These are phyloP conservation scores for Pseudeuparius sepicola DNA, from an alignment of 2,888 invertebrate species.

Conservation along the genomic window DNA sequence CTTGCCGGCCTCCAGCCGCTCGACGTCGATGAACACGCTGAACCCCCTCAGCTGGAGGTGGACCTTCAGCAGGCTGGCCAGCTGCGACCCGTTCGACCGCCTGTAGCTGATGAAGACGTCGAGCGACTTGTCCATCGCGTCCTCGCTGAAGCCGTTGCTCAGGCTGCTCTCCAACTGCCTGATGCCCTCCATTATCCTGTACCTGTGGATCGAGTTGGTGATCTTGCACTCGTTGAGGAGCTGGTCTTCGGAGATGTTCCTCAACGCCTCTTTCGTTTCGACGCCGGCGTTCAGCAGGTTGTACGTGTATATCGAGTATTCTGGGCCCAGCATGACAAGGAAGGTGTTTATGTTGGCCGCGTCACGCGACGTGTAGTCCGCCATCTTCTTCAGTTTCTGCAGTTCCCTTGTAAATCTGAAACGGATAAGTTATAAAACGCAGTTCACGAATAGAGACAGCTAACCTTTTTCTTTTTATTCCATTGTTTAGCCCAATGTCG, in stretches of 20 bases:
- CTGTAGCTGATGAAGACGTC: slow-evolving; percentile 98
- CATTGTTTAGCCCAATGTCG: slow-evolving; percentile 88
- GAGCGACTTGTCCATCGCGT: slow-evolving; percentile 77
- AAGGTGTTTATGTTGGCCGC: slow-evolving; percentile 82
- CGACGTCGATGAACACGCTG: slow-evolving; percentile 97
- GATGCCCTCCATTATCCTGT: slow-evolving; percentile 82
- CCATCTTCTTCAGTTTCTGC: slow-evolving; percentile 87
- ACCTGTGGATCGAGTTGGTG: slow-evolving; percentile 86
- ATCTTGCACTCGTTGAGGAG: slow-evolving; percentile 84
- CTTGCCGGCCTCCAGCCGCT: slow-evolving; percentile 94
- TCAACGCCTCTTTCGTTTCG: slow-evolving; percentile 72
- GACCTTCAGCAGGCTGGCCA: slow-evolving; percentile 92
- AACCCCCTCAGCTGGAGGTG: slow-evolving; percentile 93
- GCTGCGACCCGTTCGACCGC: slow-evolving; percentile 92
- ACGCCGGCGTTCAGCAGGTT: slow-evolving; percentile 93
- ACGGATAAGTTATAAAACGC: slow-evolving; percentile 18
- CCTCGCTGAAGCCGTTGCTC: slow-evolving; percentile 55
- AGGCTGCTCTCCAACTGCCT: slow-evolving; percentile 58
- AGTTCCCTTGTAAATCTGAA: slow-evolving; percentile 83
- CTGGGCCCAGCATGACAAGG: slow-evolving; percentile 72
- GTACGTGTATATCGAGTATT: slow-evolving; percentile 94
- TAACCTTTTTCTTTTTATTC: slow-evolving; percentile 86
- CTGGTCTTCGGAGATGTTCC: slow-evolving; percentile 84
- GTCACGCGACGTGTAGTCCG: slow-evolving; percentile 92
- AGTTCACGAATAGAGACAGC: neutral